A percentile compares a stretch with the other conserved stretches of the same genome.
Evolutionary conservation across 2,888 invertebrate species (phyloP).

Genomic region (Acronicta aceris): DNA sequence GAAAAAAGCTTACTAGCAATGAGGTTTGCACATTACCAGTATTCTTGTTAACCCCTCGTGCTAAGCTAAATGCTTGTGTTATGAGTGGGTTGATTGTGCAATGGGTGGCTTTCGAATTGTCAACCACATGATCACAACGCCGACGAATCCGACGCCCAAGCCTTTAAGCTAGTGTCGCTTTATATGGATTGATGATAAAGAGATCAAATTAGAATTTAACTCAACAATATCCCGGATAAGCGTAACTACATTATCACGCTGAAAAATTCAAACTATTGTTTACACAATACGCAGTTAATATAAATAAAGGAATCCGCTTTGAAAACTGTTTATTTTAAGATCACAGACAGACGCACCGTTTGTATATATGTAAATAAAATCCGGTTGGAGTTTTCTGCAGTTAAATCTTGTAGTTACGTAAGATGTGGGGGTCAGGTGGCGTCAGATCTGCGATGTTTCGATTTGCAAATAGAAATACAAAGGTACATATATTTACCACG

Average conservation of each 20-base stretch:
- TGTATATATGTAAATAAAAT: slow-evolving; percentile 6
- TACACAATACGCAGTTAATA: slow-evolving; percentile 10
- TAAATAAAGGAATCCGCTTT: slow-evolving; percentile 36
- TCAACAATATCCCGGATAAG: slow-evolving; percentile 5
- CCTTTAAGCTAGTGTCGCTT: too few species aligned
- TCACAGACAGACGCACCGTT: slow-evolving; percentile 21
- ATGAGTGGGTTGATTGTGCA: too few species aligned
- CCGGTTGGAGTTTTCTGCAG: neutral
- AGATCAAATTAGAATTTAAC: neutral
- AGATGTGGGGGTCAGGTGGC: neutral
- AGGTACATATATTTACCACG: too few species aligned
- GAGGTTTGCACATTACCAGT: too few species aligned
- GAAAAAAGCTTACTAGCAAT: too few species aligned
- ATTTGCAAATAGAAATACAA: neutral
- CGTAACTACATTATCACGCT: neutral
- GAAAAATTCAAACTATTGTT: slow-evolving; percentile 23
- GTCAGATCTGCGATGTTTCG: neutral
- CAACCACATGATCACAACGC: too few species aligned
- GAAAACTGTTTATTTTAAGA: slow-evolving; percentile 30
- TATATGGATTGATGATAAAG: too few species aligned
- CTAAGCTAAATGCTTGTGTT: too few species aligned
- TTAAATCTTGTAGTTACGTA: slow-evolving; percentile 1
- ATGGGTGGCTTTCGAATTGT: too few species aligned
- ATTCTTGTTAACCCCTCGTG: too few species aligned
- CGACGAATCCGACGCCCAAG: too few species aligned